Evolutionary conservation across 2,113 vertebrate genomes (phyloP), one percentile per base, ranked within the genome.

Genomic region (Rhinolophus sinicus): DNA sequence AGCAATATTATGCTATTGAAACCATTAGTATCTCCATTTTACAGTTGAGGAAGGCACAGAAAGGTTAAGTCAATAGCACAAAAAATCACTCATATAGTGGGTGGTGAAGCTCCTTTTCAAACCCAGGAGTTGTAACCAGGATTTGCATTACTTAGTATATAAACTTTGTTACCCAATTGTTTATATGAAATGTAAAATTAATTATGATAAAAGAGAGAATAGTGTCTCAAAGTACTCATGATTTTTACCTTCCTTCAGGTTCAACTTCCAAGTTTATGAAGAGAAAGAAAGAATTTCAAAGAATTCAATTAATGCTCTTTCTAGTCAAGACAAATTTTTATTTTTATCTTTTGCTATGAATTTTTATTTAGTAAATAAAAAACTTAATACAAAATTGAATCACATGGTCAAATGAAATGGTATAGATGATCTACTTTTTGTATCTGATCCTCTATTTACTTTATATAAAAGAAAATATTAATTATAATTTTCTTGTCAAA

Each of bases 261-360:
- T 67, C n/a, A 44, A 64, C 28, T 80, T 95, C 78, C 73, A 92
- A 5, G 33, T 56, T 58, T n/a, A 0, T n/a, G 28, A 8, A 65
- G n/a, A 69, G 35, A 86, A 81, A 73, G 18, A 88, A 72, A 88
- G 91, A 92, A 92, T 58, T 76, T 95, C 67, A 95, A 69, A 67
- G 33, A 75, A 50, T 88, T 96, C 38, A 67, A 1, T 40, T 90
- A 96, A 40, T 94, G 4, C 18, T 94, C 10, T 47, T 62, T 88
- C 9, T 67, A 85, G 8, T 24, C 44, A 30, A 44, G 44, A 26
- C 0, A 38, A 64, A 81, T 52, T 78, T 92, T 87, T 93, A 10
- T 69, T 64, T 75, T 81, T 58, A 38, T 84, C 19, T 22, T 87
- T 85, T 92, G 18, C 33, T 67, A 81, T 93, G 86, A 52, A 80